Conservation (phyloP, 1,140 invertebrate genomes). For the Trichogramma pretiosum region DNA sequence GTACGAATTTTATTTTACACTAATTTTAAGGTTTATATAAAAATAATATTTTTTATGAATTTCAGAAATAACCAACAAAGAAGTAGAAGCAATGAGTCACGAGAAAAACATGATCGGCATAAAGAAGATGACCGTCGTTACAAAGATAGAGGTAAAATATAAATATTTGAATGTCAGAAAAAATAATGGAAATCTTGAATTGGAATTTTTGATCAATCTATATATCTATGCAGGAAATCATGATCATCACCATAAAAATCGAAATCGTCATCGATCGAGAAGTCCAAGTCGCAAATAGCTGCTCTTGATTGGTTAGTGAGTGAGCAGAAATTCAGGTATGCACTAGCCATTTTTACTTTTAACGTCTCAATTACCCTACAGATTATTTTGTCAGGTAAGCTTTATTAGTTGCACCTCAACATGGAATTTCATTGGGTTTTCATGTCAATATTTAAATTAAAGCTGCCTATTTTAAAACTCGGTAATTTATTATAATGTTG, state of each 20-base stretch:
- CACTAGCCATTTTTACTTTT: constrained; percentile 42
- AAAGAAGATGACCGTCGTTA: constrained; percentile 40
- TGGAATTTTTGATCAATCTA: too few relatives aligned
- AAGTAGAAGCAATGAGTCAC: constrained; percentile 41
- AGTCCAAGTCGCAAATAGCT: constrained; percentile 47
- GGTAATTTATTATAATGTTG: constrained; percentile 11
- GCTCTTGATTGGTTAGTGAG: constrained; percentile 49
- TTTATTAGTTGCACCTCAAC: constrained; percentile 43
- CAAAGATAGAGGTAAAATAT: constrained; percentile 38
- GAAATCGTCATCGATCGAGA: constrained; percentile 41
- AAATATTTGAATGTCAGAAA: background rate
- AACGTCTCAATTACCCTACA: constrained; percentile 47
- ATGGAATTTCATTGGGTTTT: too few relatives aligned
- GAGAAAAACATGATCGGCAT: constrained; percentile 39
- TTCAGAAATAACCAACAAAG: constrained; percentile 37
- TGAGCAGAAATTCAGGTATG: constrained; percentile 45
- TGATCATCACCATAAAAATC: constrained; percentile 40
- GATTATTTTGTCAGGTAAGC: constrained; percentile 44
- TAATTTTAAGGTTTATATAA: background rate
- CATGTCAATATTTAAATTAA: too few relatives aligned
- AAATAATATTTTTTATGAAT: constrained; percentile 8
- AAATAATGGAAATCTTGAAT: background rate
- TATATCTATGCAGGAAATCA: constrained; percentile 32
- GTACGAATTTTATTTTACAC: background rate
- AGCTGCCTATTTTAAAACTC: too few relatives aligned